These are phyloP conservation scores for Oxystoma pomonae DNA, from an alignment of 2,888 invertebrate genomes.

Conservation along the genomic window DNA sequence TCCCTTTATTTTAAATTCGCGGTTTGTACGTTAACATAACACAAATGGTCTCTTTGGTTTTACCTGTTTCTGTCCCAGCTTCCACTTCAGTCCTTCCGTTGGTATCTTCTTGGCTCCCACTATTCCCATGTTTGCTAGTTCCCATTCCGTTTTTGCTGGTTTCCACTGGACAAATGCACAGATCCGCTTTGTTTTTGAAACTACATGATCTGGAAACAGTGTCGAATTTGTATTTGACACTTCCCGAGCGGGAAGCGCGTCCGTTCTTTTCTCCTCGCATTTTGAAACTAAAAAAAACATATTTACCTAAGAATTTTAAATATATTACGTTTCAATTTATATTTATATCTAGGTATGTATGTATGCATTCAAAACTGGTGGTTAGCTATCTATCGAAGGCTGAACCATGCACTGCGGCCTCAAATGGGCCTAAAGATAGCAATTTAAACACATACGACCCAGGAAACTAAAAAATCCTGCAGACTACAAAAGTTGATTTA, in stretches of 20 bases:
- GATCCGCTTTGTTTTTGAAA: constrained; percentile 44
- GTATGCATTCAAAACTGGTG: too few species aligned
- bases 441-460: too few species aligned
- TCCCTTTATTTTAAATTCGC: constrained; percentile 41
- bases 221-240: constrained; percentile 46
- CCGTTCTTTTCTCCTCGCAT: constrained; percentile 40
- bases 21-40: constrained; percentile 48
- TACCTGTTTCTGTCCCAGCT: constrained; percentile 29
- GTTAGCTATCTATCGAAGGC: too few species aligned
- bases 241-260: constrained; percentile 41
- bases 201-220: constrained; percentile 45
- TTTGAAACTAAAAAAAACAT: constrained; percentile 40
- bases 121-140: background rate
- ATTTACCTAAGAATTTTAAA: too few species aligned
- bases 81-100: constrained; percentile 8
- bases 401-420: too few species aligned
- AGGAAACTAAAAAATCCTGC: too few species aligned
- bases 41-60: constrained; percentile 45
- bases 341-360: too few species aligned
- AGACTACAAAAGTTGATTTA: too few species aligned
- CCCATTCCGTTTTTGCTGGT: constrained; percentile 12
- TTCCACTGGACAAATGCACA: constrained; percentile 42
- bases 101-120: background rate
- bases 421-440: too few species aligned
- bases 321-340: too few species aligned